phyloP scores from a whole-genome alignment of 2,888 invertebrate species.

The Sturmia bella region DNA sequence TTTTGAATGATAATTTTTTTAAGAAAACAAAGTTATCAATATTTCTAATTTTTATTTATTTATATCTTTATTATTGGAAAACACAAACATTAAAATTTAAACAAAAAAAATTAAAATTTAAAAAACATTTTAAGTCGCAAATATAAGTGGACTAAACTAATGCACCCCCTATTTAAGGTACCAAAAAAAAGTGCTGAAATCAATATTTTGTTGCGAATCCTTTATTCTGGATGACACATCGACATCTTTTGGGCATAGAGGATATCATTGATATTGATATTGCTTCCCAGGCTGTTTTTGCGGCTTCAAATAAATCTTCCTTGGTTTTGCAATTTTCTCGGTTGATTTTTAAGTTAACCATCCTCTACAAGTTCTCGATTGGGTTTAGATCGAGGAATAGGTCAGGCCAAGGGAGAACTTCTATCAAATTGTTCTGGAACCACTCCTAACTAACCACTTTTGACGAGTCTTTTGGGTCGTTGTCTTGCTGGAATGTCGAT shows the following conservation, averaged over 20 bases:
- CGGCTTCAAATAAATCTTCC: neutral
- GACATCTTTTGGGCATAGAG: conserved; percentile 16
- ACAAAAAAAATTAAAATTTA: conserved; percentile 9
- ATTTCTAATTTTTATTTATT: neutral
- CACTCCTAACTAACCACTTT: neutral
- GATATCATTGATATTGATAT: conserved; percentile 18
- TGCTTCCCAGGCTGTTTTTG: conserved; percentile 20
- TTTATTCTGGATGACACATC: conserved; percentile 4
- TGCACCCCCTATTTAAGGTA: conserved; percentile 12
- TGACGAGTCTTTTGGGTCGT: neutral
- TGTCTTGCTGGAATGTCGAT: too few relatives aligned
- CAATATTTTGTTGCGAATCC: conserved; percentile 20
- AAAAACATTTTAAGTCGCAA: conserved; percentile 10
- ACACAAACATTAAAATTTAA: conserved; percentile 25
- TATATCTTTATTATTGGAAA: conserved; percentile 26
- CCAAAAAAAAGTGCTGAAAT: conserved; percentile 14
- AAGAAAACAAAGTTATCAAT: conserved; percentile 7
- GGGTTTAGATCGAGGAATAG: neutral
- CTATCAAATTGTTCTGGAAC: too few relatives aligned
- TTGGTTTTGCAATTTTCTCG: neutral
- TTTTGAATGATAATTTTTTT: conserved; percentile 14
- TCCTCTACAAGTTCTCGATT: neutral
- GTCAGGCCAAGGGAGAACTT: neutral
- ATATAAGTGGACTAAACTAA: conserved; percentile 1
- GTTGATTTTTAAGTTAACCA: too few relatives aligned